Conservation (phyloP, 2,113 vertebrate genomes). For the Anser cygnoides region DNA sequence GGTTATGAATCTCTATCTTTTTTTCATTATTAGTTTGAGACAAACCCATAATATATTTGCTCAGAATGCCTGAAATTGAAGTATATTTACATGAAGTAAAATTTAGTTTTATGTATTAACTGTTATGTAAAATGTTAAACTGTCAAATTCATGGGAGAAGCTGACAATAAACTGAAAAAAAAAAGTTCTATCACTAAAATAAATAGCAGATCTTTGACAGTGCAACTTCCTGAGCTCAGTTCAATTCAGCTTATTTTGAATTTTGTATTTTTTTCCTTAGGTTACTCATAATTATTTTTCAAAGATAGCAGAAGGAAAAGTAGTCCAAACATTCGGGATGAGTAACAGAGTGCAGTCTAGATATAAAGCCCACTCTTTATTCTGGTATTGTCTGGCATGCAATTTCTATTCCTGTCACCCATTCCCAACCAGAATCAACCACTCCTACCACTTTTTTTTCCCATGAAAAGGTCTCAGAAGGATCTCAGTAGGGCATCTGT, state of each 20-base stretch:
- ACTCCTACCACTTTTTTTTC: not conserved
- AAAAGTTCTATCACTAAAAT: not conserved
- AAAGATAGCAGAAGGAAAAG: not conserved
- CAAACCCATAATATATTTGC: not conserved
- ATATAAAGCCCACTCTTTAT: not conserved
- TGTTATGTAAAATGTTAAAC: constrained; percentile 16
- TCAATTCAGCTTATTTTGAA: not conserved
- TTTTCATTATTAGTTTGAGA: constrained; percentile 8
- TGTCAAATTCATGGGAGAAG: not conserved
- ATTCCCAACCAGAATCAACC: not conserved
- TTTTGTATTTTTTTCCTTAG: not conserved
- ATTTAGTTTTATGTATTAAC: not conserved
- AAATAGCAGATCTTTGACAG: not conserved
- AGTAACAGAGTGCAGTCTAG: not conserved
- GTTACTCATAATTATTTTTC: not conserved
- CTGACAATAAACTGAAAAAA: not conserved
- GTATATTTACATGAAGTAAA: not conserved
- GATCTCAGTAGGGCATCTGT: not conserved
- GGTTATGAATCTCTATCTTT: not conserved
- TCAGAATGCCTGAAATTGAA: not conserved
- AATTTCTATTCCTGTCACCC: not conserved
- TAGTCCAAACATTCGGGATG: not conserved
- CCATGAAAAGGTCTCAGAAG: not conserved
- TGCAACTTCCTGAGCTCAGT: not conserved
- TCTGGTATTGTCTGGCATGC: not conserved